Base-by-base conservation (phyloP, 2,888 invertebrate species). In the Cheilosia grossa region DNA sequence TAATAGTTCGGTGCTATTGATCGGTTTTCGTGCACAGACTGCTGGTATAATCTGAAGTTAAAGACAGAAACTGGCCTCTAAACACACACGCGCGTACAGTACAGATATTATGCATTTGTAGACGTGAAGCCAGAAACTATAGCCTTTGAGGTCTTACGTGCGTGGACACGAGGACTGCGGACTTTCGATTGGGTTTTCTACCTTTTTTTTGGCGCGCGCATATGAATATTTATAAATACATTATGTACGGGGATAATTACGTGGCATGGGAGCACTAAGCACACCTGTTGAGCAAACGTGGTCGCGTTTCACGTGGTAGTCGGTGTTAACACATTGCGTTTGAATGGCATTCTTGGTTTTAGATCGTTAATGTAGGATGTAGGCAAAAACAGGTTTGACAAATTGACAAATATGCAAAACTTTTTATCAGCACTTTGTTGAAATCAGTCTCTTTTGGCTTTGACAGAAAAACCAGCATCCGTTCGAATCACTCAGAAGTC, bases 1-100 rank as follows among this genome's bases (percentile, higher is more conserved):
- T 79, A 79, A 79, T 79, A 64, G 72, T 72, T 53, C 58, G 64
- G 21, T 72, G 63, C 42, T 64, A 72, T 79, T 79, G 78, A 79
- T 79, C 61, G 53, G 61, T 49, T 51, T 69, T 70, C 70, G 30
- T 70, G 21, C 17, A 40, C n/a, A 30, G 27, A 30, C 27, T 30
- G 27, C 27, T 30, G 27, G 1, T 7, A 30, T 7, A 9, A 53
- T n/a, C 54, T 27, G 70, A 24, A 40, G 21, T 56, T 49, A 4
- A 64, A 37, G 15, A 56, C 27, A 66, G 15, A 40, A 49, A 49
- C 47, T n/a, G n/a, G 24, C 54, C 27, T 4, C 27, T 21, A 9
- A 30, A 30, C 44, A 21, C 24, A 51, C 54, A 61, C 19, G 17
- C 19, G 10, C 9, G 17, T 17, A n/a, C 44, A 15, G 7, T 15